Conservation (phyloP, 2,113 vertebrate species). For the Prunella himalayana region DNA sequence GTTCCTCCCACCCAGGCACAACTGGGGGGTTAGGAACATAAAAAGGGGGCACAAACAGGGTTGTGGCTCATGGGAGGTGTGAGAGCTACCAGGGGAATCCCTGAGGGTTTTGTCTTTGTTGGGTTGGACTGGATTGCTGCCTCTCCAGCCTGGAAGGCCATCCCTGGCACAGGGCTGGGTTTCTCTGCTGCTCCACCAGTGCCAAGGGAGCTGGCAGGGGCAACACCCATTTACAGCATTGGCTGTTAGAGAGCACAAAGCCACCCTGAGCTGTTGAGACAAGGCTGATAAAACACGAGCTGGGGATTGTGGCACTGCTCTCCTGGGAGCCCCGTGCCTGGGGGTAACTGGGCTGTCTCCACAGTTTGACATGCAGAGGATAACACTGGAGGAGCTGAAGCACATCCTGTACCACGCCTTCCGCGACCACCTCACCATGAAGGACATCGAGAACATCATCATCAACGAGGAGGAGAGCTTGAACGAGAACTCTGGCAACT, state of each 20-base stretch:
- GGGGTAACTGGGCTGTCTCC: background rate
- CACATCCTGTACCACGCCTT: slow-evolving; percentile 98
- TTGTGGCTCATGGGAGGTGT: background rate
- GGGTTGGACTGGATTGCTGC: background rate
- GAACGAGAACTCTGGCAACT: slow-evolving; percentile 94
- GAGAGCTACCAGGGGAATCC: background rate
- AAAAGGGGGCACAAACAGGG: background rate
- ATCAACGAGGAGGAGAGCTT: slow-evolving; percentile 97
- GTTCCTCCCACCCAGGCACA: background rate
- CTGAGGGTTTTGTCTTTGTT: background rate
- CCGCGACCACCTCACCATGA: slow-evolving; percentile 97
- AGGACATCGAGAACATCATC: slow-evolving; percentile 99
- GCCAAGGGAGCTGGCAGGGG: background rate
- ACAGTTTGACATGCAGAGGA: slow-evolving; percentile 98
- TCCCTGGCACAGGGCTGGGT: background rate
- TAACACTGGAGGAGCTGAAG: slow-evolving; percentile 96
- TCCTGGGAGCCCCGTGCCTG: rapidly evolving
- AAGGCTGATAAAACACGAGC: background rate
- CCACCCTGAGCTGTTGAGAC: background rate
- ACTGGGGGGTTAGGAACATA: background rate
- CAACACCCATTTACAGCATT: background rate
- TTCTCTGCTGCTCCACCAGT: background rate
- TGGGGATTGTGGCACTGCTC: background rate
- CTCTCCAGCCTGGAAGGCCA: background rate
- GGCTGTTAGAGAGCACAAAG: background rate